These are phyloP conservation scores for Drosophila quadrilineata DNA, from an alignment of 1,140 invertebrate species.

Conservation along the genomic window DNA sequence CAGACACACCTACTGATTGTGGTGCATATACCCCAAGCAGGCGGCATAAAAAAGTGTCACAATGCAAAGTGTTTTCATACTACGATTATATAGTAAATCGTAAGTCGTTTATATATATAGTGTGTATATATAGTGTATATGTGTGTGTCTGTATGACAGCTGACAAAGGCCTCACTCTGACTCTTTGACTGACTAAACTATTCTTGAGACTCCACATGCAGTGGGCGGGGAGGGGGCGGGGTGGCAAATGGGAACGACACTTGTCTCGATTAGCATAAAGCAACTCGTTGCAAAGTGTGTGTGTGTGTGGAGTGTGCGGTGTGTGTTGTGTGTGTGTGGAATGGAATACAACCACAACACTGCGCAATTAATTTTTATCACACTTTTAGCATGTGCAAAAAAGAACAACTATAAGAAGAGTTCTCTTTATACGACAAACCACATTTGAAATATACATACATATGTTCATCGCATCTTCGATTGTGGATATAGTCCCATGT, in stretches of 20 bases:
- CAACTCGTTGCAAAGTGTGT: slow-evolving; percentile 37
- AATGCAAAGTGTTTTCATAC: slow-evolving; percentile 17
- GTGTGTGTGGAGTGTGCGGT: too few species aligned
- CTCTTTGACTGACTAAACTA: slow-evolving; percentile 48
- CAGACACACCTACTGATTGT: too few species aligned
- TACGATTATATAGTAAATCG: neutral
- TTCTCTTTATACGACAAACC: slow-evolving; percentile 20
- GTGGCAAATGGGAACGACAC: slow-evolving; percentile 27
- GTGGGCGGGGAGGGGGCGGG: neutral
- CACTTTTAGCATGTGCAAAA: slow-evolving; percentile 72
- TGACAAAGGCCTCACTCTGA: slow-evolving; percentile 67
- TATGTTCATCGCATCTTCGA: too few species aligned
- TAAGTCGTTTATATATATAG: slow-evolving; percentile 1
- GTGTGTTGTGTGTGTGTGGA: too few species aligned
- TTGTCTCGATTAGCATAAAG: slow-evolving; percentile 68
- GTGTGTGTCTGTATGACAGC: slow-evolving; percentile 8
- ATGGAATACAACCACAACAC: slow-evolving; percentile 24
- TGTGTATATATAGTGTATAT: neutral
- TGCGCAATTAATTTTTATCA: slow-evolving; percentile 81
- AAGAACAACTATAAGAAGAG: too few species aligned
- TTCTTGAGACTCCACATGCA: neutral
- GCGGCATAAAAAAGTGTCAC: slow-evolving; percentile 31
- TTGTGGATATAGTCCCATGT: neutral
- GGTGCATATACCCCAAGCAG: too few species aligned
- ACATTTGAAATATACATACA: slow-evolving; percentile 48